These are phyloP conservation scores for Troides aeacus DNA, from an alignment of 2,888 invertebrate species.

Conservation along the genomic window DNA sequence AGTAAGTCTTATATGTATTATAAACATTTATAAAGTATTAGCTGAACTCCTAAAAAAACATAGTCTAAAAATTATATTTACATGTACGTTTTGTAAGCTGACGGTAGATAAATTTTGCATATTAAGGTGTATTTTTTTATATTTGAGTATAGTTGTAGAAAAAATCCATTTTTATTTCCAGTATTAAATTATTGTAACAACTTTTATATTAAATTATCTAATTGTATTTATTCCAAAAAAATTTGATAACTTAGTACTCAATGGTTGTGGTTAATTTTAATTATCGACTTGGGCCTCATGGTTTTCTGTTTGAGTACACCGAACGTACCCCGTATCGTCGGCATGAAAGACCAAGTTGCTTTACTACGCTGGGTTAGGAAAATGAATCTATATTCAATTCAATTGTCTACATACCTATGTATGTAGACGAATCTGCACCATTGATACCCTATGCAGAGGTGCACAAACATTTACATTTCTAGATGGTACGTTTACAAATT, in stretches of 20 bases:
- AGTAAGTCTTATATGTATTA: too few relatives aligned
- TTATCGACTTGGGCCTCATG: conserved; percentile 53
- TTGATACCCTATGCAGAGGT: conserved; percentile 40
- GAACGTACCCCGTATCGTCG: conserved; percentile 59
- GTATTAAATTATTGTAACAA: too few relatives aligned
- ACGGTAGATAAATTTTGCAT: too few relatives aligned
- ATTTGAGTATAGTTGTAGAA: too few relatives aligned
- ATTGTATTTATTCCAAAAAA: conserved; percentile 27
- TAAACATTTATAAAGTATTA: too few relatives aligned
- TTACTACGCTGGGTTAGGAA: conserved; percentile 43
- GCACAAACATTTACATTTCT: conserved; percentile 41
- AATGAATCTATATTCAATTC: conserved; percentile 24
- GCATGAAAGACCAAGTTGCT: conserved; percentile 61
- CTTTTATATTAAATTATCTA: too few relatives aligned
- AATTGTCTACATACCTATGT: conserved; percentile 29
- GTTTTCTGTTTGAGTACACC: conserved; percentile 57
- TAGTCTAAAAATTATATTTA: too few relatives aligned
- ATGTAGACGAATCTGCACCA: conserved; percentile 40
- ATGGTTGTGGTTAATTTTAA: conserved; percentile 53
- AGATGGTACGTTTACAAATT: conserved; percentile 29
- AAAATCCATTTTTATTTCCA: too few relatives aligned
- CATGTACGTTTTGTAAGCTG: too few relatives aligned
- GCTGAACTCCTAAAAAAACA: too few relatives aligned
- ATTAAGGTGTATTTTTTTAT: too few relatives aligned
- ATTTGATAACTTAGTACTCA: conserved; percentile 42